phyloP scores from a whole-genome alignment of 2,113 vertebrate species.

The Lepidothrix coronata region DNA sequence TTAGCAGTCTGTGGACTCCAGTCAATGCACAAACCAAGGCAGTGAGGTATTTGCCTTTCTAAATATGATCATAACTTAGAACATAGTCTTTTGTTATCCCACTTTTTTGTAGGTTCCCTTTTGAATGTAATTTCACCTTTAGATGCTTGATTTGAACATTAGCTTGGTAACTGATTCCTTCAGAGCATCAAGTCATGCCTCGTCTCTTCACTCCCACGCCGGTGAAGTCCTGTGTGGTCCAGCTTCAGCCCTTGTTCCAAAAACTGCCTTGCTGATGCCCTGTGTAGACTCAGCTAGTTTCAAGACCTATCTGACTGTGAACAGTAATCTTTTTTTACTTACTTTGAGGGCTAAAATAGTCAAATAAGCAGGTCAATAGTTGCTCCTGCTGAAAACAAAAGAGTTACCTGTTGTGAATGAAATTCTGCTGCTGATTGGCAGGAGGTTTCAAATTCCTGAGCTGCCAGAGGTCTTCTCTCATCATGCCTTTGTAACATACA shows the following conservation, averaged over 20 bases:
- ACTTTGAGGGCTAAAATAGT: background rate
- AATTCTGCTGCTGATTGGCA: background rate
- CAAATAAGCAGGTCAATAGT: background rate
- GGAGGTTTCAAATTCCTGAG: background rate
- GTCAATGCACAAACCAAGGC: background rate
- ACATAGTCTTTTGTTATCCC: background rate
- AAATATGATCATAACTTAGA: background rate
- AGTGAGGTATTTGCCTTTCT: background rate
- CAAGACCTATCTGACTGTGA: background rate
- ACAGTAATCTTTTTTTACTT: background rate
- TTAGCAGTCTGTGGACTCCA: background rate
- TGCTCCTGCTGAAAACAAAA: background rate
- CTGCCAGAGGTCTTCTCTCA: background rate
- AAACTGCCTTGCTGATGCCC: background rate
- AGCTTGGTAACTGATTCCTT: background rate
- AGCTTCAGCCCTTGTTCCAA: background rate
- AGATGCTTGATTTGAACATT: background rate
- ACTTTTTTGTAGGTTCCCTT: background rate
- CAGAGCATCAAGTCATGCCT: background rate
- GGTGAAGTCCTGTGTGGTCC: background rate
- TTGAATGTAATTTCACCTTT: background rate
- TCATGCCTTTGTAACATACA: background rate
- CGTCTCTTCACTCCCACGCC: background rate
- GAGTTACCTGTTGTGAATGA: background rate
- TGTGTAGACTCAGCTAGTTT: background rate